Evolutionary conservation across 2,888 invertebrate species (phyloP).

Genomic region (Apamea monoglypha): DNA sequence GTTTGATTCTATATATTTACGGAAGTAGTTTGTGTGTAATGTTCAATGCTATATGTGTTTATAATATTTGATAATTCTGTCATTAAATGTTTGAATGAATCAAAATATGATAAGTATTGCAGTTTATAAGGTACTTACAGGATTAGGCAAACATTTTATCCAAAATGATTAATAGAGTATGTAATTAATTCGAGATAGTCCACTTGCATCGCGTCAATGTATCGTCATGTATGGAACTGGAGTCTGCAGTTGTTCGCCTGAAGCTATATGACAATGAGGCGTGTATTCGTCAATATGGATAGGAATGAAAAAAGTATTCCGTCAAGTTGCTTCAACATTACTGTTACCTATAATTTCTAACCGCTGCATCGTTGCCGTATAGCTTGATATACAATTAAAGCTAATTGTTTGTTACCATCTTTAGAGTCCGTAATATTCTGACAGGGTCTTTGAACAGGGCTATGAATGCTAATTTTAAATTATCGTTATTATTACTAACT

Average conservation of each 20-base stretch:
- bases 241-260: conserved; percentile 45
- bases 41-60: conserved; percentile 64
- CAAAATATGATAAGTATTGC: conserved; percentile 71
- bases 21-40: conserved; percentile 66
- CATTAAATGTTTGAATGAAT: conserved; percentile 64
- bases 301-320: conserved; percentile 10
- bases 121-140: conserved; percentile 77
- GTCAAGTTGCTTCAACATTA: conserved; percentile 31
- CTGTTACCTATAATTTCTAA: conserved; percentile 12
- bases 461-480: conserved; percentile 44
- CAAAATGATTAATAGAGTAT: conserved; percentile 71
- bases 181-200: conserved; percentile 69
- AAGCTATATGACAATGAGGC: conserved; percentile 27
- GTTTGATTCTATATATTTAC: conserved; percentile 58
- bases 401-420: conserved; percentile 18
- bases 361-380: conserved; percentile 9
- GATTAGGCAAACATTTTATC: conserved; percentile 74
- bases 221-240: conserved; percentile 65
- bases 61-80: conserved; percentile 59
- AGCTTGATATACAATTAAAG: neutral
- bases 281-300: conserved; percentile 28
- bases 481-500: conserved; percentile 26
- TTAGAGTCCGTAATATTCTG: conserved; percentile 39
- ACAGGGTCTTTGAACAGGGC: conserved; percentile 62
- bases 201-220: conserved; percentile 62